Evolutionary conservation across 2,888 invertebrate genomes (phyloP).

Genomic region (Gryllus longicercus): DNA sequence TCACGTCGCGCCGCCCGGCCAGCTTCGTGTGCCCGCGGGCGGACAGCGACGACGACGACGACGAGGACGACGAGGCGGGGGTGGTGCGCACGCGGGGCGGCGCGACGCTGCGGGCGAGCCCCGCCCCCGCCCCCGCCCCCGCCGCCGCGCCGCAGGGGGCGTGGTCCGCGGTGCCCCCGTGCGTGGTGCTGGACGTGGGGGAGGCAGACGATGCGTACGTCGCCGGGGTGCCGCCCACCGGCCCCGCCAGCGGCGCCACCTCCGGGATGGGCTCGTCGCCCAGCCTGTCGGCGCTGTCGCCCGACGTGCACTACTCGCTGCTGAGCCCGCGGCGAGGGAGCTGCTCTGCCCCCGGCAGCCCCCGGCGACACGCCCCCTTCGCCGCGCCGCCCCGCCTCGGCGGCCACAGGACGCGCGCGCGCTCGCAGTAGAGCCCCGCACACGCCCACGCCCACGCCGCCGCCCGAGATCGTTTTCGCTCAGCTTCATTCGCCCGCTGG

Average conservation of each 20-base stretch:
- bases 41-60: conserved; percentile 20
- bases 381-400: too few species aligned
- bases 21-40: conserved; percentile 30
- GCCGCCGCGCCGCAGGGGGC: neutral
- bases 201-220: neutral
- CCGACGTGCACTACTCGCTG: neutral
- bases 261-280: neutral
- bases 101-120: neutral
- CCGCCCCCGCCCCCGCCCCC: neutral
- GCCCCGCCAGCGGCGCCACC: too few species aligned
- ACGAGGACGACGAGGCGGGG: neutral
- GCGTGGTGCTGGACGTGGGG: neutral
- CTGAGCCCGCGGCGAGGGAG: neutral
- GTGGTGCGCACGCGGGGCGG: neutral
- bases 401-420: conserved; percentile 12
- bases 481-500: conserved; percentile 36
- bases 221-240: neutral
- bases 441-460: too few species aligned
- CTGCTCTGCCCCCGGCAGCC: conserved; percentile 18
- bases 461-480: conserved; percentile 37
- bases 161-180: neutral
- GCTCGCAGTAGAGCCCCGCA: neutral
- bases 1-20: conserved; percentile 32
- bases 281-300: neutral
- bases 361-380: neutral